Evolutionary conservation across 2,888 invertebrate genomes (phyloP), one percentile per base, ranked within the genome.

Genomic region (Hedya salicella): DNA sequence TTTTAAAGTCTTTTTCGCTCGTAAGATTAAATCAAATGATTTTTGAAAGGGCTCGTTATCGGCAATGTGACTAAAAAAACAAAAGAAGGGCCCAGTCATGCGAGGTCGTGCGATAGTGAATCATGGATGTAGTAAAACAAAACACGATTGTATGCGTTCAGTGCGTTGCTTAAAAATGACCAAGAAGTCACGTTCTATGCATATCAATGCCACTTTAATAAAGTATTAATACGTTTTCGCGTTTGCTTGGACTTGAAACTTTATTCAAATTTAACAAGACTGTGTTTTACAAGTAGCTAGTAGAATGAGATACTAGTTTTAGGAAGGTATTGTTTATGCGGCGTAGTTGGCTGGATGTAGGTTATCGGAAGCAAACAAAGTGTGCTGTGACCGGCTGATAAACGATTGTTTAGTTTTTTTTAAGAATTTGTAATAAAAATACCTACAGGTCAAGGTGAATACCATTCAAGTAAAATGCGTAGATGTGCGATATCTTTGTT

Each of bases 101-200:
- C 8, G 36, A 2, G 11, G 11, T 36, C 36, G 19, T 19, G 11
- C 19, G 6, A 46, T 13, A n/a, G 19, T 46, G 46, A 46, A 21
- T 46, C 46, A 46, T 19, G 17, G 11, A 19, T 1, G 19, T 19
- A 13, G 46, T 49, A 14, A 25, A 25, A 6, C 25, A 49, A 49
- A 49, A 49, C 14, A 49, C 13, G 17, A 14, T 25, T 46, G 52
- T 53, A 6, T 19, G 46, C 19, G 32, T 50, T 36, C 13, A 32
- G 36, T 19, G 46, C 19, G 32, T 50, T 36, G n/a, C 32, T 46
- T 52, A 14, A 46, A 46, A 48, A 62, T 50, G 40, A 19, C 17
- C 53, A 44, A 68, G 56, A 65, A 67, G 70, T 67, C 70, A 67
- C 67, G 64, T 70, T 67, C n/a, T 40, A 39, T 44, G 64, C 70